Evolutionary conservation across 1,140 invertebrate genomes (phyloP).

Genomic region (Daktulosphaira vitifoliae): DNA sequence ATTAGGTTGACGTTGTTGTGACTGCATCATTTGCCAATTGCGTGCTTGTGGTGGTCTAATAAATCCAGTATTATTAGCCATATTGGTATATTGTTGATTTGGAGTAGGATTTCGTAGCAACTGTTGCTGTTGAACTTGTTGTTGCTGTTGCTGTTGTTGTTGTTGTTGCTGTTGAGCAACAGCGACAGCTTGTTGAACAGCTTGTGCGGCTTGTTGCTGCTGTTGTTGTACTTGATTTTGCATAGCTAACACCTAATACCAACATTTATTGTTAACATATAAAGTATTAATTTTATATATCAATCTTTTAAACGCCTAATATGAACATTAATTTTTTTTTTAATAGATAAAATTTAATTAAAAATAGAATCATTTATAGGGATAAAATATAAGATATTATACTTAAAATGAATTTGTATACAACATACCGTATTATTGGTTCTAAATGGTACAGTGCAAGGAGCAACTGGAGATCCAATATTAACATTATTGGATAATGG

Average conservation of each 20-base stretch:
- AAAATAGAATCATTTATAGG: no score
- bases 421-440: constrained; percentile 26
- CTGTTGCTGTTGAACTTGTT: neutral
- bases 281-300: no score
- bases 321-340: no score
- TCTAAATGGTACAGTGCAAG: constrained; percentile 14
- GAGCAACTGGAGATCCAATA: constrained; percentile 37
- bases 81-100: constrained; percentile 25
- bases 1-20: constrained; percentile 28
- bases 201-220: constrained; percentile 4
- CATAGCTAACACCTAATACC: constrained; percentile 20
- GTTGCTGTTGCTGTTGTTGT: constrained; percentile 31
- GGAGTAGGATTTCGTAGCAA: constrained; percentile 18
- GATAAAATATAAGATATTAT: no score
- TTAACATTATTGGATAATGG: constrained; percentile 52
- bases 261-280: no score
- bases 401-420: no score
- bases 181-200: constrained; percentile 20
- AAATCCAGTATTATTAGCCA: constrained; percentile 14
- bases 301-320: no score
- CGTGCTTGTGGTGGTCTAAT: constrained; percentile 17
- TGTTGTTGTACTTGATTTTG: constrained; percentile 30
- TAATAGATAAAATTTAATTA: no score
- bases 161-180: constrained; percentile 35
- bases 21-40: constrained; percentile 37